Base-by-base conservation (phyloP, 37 sponge, comb jelly and placozoan genomes). In the Crambe crambe region DNA sequence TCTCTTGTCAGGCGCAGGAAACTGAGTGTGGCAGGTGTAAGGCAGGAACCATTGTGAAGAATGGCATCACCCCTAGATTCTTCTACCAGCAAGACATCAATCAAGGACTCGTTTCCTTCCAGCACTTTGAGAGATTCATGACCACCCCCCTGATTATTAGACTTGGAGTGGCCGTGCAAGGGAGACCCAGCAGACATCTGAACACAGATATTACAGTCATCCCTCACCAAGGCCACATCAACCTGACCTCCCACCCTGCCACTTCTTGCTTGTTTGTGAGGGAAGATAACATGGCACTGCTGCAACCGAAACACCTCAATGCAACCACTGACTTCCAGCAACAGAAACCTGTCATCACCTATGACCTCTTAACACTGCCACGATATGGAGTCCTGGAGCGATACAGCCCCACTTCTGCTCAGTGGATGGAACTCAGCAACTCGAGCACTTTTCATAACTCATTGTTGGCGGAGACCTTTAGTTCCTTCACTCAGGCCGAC, bases 401-500 rank as follows among this genome's bases (percentile, higher is more conserved):
- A 32, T 73, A 22, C 32, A 20, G 27, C 22, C 20, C 32, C 17
- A 23, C 1, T 17, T 6, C 2, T 22, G 20, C 10, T 1, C 74
- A 47, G 20, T 54, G 54, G 56, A 10, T 73, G 36, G 32, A 12
- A 26, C 74, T 54, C 34, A 8, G n/a, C 51, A 72, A 41, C 4
- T 65, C 66, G 2, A 65, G 31, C 34, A 31, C 9, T 31, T 17
- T 29, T 47, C 73, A 42, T 70, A 29, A 22, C 22, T 42, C 42
- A 8, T 42, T 17, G 12, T 9, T 1, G 10, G 73, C 32, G 20
- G 39, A 37, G 3, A 23, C 30, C 57, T n/a, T n/a, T n/a, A 27
- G 34, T 44, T 79, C 35, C 58, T 89, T 89, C 74, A 78, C 89
- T 3, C 78, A 83, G 43, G 39, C 62, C 17, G 79, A 89, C 56